Base-by-base conservation (phyloP, 2,113 vertebrate species). In the Eretmochelys imbricata region DNA sequence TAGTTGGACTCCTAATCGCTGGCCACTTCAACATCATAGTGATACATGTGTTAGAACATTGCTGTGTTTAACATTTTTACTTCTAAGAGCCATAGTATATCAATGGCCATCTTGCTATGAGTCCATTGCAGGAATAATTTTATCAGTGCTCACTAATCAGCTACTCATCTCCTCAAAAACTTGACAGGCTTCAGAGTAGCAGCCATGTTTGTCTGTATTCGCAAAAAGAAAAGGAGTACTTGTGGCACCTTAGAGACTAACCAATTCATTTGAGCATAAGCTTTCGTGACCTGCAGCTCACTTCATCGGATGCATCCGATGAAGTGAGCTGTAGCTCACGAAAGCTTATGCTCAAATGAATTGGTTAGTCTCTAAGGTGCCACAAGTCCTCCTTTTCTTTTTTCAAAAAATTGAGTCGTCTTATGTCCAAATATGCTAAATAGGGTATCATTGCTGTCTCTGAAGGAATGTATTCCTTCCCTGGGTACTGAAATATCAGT, bases 61-160 rank as follows among this genome's bases (percentile, higher is more conserved):
- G 9, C 7, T 50, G 19, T 31, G 10, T 13, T 51, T 85, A 27
- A 42, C 38, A 25, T 8, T 42, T 72, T 49, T 19, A 49, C 31
- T 89, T 14, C 20, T 48, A 89, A 87, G 62, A 46, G 72, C 13
- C 87, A 5, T 8, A 20, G 7, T 59, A 84, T 50, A 49, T n/a
- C 3, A 16, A 5, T 84, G 12, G 24, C 72, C 59, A 13, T 59
- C 24, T 83, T 1, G 0, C 22, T 29, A 13, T 10, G 49, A 16
- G 11, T n/a, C 57, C n/a, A 5, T 53, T 54, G 2, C 31, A 48
- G 16, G 6, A 27, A 14, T 22, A 27, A 78, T 42, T 27, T 78
- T 78, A 48, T 48, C 13, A 27, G 13, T 42, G 42, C 11, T 48
- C 42, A 78, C 17, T 38, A 72, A 75, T 22, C 46, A 38, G 17